Conservation (phyloP, 1,140 invertebrate species). For the Zaprionus ornatus region DNA sequence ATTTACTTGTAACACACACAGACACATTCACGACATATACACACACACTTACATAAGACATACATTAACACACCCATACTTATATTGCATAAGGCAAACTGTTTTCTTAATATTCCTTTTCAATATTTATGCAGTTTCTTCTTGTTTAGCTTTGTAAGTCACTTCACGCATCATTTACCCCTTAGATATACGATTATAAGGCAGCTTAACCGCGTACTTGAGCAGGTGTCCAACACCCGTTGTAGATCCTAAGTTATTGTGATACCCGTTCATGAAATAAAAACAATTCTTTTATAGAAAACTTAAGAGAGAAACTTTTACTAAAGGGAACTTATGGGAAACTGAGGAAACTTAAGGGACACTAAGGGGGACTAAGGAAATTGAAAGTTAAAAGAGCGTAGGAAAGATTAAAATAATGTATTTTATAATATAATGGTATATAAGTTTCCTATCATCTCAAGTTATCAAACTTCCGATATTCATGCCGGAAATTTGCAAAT, state of each 20-base stretch:
- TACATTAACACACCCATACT: slow-evolving; percentile 14
- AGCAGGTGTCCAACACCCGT: slow-evolving; percentile 52
- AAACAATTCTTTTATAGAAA: slow-evolving; percentile 15
- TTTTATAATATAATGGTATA: background rate
- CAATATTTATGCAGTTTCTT: slow-evolving; percentile 73
- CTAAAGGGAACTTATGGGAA: background rate
- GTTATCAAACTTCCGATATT: background rate
- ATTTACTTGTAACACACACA: slow-evolving; percentile 54
- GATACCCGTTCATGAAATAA: slow-evolving; percentile 55
- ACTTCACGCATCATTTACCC: slow-evolving; percentile 62
- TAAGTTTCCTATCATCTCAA: too few relatives aligned
- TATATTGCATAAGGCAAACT: slow-evolving; percentile 47
- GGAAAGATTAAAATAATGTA: too few relatives aligned
- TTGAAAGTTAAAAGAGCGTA: too few relatives aligned
- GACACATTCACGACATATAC: background rate
- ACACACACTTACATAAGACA: slow-evolving; percentile 30
- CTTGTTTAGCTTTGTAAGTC: slow-evolving; percentile 22
- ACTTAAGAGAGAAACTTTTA: background rate
- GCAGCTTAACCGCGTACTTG: slow-evolving; percentile 1
- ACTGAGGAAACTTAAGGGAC: too few relatives aligned
- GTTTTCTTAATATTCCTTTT: slow-evolving; percentile 51
- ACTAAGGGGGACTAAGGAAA: background rate
- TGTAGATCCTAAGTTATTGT: slow-evolving; percentile 72
- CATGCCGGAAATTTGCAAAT: background rate
- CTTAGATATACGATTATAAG: slow-evolving; percentile 4